phyloP scores from a whole-genome alignment of 2,888 invertebrate genomes.

The Andrena hattorfiana region DNA sequence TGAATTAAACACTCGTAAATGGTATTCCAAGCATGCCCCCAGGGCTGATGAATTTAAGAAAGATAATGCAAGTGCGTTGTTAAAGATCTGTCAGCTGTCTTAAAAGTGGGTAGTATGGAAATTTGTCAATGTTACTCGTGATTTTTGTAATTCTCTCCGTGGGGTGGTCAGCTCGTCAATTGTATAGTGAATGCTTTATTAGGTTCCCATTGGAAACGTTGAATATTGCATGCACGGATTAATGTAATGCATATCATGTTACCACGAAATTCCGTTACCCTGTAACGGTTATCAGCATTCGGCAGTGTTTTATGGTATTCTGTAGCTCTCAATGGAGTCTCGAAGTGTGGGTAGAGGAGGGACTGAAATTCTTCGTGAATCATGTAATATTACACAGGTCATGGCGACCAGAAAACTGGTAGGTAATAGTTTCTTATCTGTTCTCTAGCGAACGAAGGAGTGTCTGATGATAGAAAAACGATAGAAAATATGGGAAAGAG shows the following conservation, averaged over 20 bases:
- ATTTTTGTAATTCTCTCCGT: neutral
- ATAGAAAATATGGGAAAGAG: neutral
- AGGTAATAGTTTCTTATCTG: constrained; percentile 17
- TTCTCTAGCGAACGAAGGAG: neutral
- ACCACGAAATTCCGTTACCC: constrained; percentile 31
- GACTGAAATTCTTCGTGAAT: neutral
- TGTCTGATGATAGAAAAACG: neutral
- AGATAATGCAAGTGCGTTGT: neutral
- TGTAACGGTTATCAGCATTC: constrained; percentile 8
- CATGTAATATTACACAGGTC: neutral
- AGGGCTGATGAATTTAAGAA: neutral
- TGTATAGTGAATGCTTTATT: neutral
- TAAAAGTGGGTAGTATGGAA: constrained; percentile 29
- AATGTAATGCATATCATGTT: constrained; percentile 20
- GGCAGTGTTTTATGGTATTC: neutral
- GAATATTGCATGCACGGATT: constrained; percentile 1
- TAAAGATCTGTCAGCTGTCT: neutral
- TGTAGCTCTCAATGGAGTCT: neutral
- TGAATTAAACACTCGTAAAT: neutral
- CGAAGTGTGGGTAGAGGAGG: neutral
- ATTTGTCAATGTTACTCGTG: neutral
- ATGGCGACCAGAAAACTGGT: neutral
- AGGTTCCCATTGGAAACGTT: neutral
- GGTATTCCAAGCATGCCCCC: neutral
- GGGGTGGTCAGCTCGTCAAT: neutral